phyloP scores from a whole-genome alignment of 2,113 vertebrate species.

The Saguinus midas region DNA sequence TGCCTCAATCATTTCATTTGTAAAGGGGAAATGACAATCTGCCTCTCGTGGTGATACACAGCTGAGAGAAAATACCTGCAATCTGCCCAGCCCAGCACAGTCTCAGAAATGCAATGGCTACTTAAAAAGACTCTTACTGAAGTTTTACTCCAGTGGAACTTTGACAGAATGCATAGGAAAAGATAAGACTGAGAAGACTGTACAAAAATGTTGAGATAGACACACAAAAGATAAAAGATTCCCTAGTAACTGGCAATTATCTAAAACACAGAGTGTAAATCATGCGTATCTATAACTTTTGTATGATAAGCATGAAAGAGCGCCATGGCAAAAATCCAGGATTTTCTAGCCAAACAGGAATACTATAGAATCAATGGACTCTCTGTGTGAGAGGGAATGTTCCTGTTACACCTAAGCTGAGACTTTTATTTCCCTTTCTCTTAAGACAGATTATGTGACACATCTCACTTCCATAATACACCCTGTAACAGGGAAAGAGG shows the following conservation, averaged over 20 bases:
- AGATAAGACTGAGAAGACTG: neutral
- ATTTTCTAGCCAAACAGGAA: neutral
- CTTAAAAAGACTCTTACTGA: neutral
- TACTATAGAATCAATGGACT: neutral
- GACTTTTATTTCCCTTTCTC: neutral
- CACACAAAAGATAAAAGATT: neutral
- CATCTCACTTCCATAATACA: neutral
- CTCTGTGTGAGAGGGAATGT: neutral
- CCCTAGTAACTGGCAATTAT: neutral
- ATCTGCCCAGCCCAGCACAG: no score
- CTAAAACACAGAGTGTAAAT: neutral
- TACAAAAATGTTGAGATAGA: neutral
- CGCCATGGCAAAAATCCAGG: neutral
- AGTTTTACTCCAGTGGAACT: neutral
- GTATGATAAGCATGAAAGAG: neutral
- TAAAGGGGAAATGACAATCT: neutral
- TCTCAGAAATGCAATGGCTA: neutral
- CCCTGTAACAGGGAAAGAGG: fast-evolving
- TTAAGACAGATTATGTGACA: neutral
- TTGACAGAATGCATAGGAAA: neutral
- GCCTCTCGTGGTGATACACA: fast-evolving
- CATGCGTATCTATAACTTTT: neutral
- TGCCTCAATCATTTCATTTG: neutral
- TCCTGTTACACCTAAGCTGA: neutral
- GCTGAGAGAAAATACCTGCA: neutral